Evolutionary conservation across 2,888 invertebrate species (phyloP).

Genomic region (Pammene aurita): DNA sequence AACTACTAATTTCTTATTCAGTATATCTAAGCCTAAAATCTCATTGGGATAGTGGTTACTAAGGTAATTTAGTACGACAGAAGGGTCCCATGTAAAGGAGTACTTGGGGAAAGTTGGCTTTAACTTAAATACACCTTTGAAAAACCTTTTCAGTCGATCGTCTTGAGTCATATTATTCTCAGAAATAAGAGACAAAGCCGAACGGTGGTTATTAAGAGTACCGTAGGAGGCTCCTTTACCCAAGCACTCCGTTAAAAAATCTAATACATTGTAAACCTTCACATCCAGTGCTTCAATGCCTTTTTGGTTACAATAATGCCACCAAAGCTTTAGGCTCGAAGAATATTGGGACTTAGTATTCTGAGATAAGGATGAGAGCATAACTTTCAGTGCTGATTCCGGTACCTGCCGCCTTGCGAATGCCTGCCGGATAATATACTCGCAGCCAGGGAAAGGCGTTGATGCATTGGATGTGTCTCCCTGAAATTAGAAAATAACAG

Average conservation of each 20-base stretch:
- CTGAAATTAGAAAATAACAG: slow-evolving; percentile 14
- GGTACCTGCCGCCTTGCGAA: slow-evolving; percentile 5
- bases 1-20: slow-evolving; percentile 17
- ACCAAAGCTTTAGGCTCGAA: slow-evolving; percentile 14
- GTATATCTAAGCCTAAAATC: neutral
- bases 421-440: slow-evolving; percentile 22
- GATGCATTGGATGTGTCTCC: slow-evolving; percentile 20
- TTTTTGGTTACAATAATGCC: slow-evolving; percentile 6
- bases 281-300: slow-evolving; percentile 11
- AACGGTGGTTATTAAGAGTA: slow-evolving; percentile 19
- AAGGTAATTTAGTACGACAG: slow-evolving; percentile 6
- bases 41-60: neutral
- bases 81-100: slow-evolving; percentile 21
- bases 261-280: slow-evolving; percentile 6
- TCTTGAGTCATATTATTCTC: slow-evolving; percentile 9
- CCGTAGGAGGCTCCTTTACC: slow-evolving; percentile 9
- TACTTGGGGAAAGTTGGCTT: slow-evolving; percentile 22
- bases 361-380: slow-evolving; percentile 14
- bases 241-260: slow-evolving; percentile 12
- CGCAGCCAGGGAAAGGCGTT: slow-evolving; percentile 32
- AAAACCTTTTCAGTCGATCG: slow-evolving; percentile 17
- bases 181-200: slow-evolving; percentile 22
- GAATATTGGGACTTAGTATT: slow-evolving; percentile 15
- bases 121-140: slow-evolving; percentile 17
- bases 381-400: slow-evolving; percentile 3